These are phyloP conservation scores for Liasis olivaceus DNA, from an alignment of 2,797 vertebrate genomes.

Conservation along the genomic window DNA sequence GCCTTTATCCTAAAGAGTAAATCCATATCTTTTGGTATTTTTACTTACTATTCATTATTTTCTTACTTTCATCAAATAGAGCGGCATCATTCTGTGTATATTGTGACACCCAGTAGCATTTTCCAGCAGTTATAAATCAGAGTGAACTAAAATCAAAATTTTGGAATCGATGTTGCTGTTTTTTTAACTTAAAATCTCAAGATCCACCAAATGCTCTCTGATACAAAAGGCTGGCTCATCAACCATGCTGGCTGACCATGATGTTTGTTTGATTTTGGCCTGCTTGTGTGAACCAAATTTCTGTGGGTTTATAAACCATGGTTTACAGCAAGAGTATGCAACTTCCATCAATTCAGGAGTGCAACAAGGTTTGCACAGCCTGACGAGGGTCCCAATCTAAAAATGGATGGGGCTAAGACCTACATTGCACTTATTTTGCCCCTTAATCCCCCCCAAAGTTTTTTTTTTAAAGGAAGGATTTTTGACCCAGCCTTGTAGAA, in stretches of 20 bases:
- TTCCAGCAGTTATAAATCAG: neutral
- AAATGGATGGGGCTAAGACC: no score
- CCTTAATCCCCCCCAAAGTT: neutral
- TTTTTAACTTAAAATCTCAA: neutral
- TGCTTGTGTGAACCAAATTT: neutral
- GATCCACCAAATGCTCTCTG: neutral
- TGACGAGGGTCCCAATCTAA: neutral
- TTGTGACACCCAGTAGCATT: neutral
- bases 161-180: neutral
- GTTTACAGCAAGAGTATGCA: neutral
- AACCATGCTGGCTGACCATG: no score
- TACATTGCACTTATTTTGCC: neutral
- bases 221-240: no score
- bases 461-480: neutral
- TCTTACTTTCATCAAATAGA: no score
- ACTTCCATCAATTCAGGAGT: neutral
- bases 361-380: neutral
- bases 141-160: neutral
- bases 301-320: neutral
- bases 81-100: no score
- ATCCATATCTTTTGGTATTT: no score
- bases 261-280: neutral
- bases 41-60: no score
- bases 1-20: no score
- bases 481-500: neutral